Evolutionary conservation across 2,888 invertebrate species (phyloP), one percentile per base, ranked within the genome.

Genomic region (Melanotus villosus): DNA sequence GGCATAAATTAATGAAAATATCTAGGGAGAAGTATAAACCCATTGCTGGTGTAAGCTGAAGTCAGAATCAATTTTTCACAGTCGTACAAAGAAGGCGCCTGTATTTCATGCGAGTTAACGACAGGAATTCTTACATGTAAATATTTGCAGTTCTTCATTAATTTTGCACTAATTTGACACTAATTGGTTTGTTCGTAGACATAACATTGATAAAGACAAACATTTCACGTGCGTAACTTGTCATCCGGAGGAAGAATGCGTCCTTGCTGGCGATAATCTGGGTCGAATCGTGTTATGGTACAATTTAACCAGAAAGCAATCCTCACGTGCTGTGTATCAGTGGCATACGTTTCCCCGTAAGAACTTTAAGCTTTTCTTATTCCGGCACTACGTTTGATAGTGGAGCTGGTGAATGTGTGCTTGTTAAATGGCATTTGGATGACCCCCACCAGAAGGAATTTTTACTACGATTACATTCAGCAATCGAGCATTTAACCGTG

Each of bases 331-430:
- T 0, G n/a, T n/a, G n/a, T n/a, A n/a, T n/a, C n/a, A n/a, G n/a
- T n/a, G n/a, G n/a, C n/a, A n/a, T n/a, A n/a, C 81, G 88, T 1
- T 89, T 88, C 77, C 94, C 90, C 32, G 90, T 94, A 0, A 86
- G 87, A 47, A 89, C 91, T 79, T 80, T 95, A 12, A 84, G 86
- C 0, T 94, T 93, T 79, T 90, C 93, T 9, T 77, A 80, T 1
- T 76, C 83, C 83, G 93, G 93, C 14, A 88, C 89, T 7, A 87
- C 73, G 88, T 88, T 95, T 80, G 91, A 90, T 76, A 92, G 92
- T 76, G 93, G 93, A 5, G 95, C 93, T 12, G 87, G 88, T 50
- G 95, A 95, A 82, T 88, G 90, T 78, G 93, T 93, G 0, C 82
- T 95, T 58, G 93, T 95, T 0, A 91, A 91, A n/a, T n/a, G n/a